Evolutionary conservation across 1,140 invertebrate species (phyloP).

Genomic region (Centruroides sculpturatus): DNA sequence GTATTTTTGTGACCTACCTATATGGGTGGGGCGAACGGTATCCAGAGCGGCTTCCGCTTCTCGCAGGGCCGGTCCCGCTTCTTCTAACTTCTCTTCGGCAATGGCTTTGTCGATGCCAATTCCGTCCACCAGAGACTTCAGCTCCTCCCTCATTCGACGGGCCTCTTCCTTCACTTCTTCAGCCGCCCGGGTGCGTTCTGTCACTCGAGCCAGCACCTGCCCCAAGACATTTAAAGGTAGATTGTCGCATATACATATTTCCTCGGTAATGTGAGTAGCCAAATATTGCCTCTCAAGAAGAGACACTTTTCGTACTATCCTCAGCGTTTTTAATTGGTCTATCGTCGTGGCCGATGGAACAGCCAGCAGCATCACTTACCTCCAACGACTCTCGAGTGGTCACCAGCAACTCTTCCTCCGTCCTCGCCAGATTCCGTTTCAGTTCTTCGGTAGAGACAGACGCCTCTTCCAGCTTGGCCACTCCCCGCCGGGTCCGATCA

Average conservation of each 20-base stretch:
- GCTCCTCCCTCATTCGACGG: slow-evolving; percentile 87
- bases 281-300: no score
- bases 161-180: slow-evolving; percentile 91
- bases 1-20: slow-evolving; percentile 33
- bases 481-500: slow-evolving; percentile 54
- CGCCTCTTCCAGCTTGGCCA: slow-evolving; percentile 80
- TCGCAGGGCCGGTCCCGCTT: slow-evolving; percentile 75
- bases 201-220: slow-evolving; percentile 62
- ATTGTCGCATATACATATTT: no score
- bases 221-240: no score
- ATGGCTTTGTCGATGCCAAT: slow-evolving; percentile 82
- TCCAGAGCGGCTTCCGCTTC: slow-evolving; percentile 90
- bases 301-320: no score
- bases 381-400: slow-evolving; percentile 79
- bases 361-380: no score
- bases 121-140: slow-evolving; percentile 71
- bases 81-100: slow-evolving; percentile 80
- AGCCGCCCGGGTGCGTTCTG: slow-evolving; percentile 79
- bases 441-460: slow-evolving; percentile 66
- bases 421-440: slow-evolving; percentile 67
- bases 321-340: no score
- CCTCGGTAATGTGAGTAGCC: no score
- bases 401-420: slow-evolving; percentile 61
- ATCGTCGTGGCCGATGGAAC: no score
- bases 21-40: slow-evolving; percentile 92